Percentiles rank a stretch among this genome's conserved stretches.
Conservation (phyloP, 2,797 vertebrate genomes). For the Geotria australis region DNA sequence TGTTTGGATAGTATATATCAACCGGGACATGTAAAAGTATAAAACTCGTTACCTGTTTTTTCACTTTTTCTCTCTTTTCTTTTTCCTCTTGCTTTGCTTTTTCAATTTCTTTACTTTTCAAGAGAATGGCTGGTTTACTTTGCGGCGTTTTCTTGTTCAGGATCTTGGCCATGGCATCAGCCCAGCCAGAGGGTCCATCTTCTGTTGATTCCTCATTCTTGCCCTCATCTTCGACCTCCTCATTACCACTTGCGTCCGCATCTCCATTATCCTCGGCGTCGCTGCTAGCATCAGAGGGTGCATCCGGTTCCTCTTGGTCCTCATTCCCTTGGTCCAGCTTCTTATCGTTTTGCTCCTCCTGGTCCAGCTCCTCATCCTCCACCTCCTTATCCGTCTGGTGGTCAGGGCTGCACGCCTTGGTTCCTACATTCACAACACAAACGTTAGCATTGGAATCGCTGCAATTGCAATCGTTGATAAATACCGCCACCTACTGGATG, state of each 20-base stretch:
- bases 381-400: no score
- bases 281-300: neutral
- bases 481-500: no score
- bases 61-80: constrained; percentile 25
- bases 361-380: no score
- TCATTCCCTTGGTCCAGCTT: no score
- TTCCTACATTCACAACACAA: no score
- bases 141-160: constrained; percentile 30
- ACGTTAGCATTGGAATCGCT: no score
- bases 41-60: constrained; percentile 20
- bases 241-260: neutral
- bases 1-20: neutral
- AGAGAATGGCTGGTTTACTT: constrained; percentile 26
- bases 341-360: no score
- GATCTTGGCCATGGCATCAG: constrained; percentile 67
- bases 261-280: constrained; percentile 3
- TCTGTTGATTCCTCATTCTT: constrained; percentile 1
- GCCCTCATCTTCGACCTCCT: constrained; percentile 1
- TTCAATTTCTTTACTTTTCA: constrained; percentile 38
- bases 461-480: no score
- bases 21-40: neutral
- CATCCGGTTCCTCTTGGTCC: neutral
- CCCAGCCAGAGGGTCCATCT: constrained; percentile 35
- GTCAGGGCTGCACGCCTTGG: no score
- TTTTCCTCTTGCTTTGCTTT: constrained; percentile 26